Conservation (phyloP, 2,888 invertebrate species). For the Melipona bicolor region DNA sequence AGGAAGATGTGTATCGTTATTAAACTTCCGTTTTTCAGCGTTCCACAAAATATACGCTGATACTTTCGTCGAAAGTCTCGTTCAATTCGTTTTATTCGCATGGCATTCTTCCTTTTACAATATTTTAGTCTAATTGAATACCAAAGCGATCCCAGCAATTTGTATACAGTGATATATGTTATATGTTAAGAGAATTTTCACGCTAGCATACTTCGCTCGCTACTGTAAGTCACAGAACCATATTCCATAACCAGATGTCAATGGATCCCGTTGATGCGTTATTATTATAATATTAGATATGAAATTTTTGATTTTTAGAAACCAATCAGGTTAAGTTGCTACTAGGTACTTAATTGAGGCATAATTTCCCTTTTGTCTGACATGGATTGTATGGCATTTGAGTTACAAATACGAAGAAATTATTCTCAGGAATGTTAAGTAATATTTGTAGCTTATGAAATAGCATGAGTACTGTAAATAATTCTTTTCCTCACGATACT, state of each 20-base stretch:
- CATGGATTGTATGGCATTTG: constrained; percentile 23
- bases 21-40: constrained; percentile 34
- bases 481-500: neutral
- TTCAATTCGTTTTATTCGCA: constrained; percentile 27
- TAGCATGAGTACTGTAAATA: constrained; percentile 6
- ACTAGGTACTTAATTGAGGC: constrained; percentile 4
- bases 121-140: constrained; percentile 42
- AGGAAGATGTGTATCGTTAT: constrained; percentile 36
- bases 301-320: constrained; percentile 29
- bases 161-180: neutral
- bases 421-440: constrained; percentile 34
- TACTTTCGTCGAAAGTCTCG: constrained; percentile 21
- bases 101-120: constrained; percentile 15
- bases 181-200: constrained; percentile 22
- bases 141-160: constrained; percentile 19
- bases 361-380: constrained; percentile 5
- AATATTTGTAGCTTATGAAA: constrained; percentile 24
- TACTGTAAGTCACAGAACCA: constrained; percentile 35
- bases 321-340: constrained; percentile 16
- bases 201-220: constrained; percentile 13
- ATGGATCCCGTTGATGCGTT: constrained; percentile 26
- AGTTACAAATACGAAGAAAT: constrained; percentile 28
- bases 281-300: constrained; percentile 11
- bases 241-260: constrained; percentile 24
- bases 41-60: constrained; percentile 38